These are phyloP conservation scores for Heteronetta atricapilla DNA, from an alignment of 2,113 vertebrate genomes.

Conservation along the genomic window DNA sequence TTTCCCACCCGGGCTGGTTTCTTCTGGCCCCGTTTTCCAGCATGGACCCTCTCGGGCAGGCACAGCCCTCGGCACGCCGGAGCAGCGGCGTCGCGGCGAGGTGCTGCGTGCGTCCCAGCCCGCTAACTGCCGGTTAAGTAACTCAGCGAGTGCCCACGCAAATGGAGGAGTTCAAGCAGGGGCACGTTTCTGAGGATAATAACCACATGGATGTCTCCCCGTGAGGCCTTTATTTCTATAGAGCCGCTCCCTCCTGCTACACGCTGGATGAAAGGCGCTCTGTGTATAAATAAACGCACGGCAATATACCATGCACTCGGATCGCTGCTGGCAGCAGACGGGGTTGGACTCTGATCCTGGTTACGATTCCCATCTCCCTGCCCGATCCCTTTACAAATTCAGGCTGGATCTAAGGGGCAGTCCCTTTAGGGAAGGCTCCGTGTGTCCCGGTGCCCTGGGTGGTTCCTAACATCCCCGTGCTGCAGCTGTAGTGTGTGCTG, in stretches of 20 bases:
- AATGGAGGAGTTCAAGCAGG: background rate
- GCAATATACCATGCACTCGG: background rate
- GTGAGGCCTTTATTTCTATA: background rate
- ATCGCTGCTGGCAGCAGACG: accelerated
- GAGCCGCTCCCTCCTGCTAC: background rate
- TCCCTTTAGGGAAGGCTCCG: accelerated
- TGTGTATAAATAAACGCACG: background rate
- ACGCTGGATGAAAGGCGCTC: accelerated
- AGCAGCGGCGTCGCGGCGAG: background rate
- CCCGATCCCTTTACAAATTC: background rate
- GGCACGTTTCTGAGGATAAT: background rate
- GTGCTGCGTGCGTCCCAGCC: background rate
- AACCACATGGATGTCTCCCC: background rate
- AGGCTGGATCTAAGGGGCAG: background rate
- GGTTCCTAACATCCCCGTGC: accelerated
- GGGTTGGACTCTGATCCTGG: background rate
- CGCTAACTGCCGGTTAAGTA: background rate
- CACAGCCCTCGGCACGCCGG: too few relatives aligned
- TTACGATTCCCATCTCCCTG: accelerated
- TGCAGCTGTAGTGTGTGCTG: background rate
- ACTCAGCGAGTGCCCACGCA: background rate
- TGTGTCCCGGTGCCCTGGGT: accelerated
- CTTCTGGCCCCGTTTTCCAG: background rate
- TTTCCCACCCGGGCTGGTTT: background rate
- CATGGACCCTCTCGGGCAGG: too few relatives aligned